Evolutionary conservation across 2,113 vertebrate species (phyloP).

Genomic region (Neogobius melanostomus): DNA sequence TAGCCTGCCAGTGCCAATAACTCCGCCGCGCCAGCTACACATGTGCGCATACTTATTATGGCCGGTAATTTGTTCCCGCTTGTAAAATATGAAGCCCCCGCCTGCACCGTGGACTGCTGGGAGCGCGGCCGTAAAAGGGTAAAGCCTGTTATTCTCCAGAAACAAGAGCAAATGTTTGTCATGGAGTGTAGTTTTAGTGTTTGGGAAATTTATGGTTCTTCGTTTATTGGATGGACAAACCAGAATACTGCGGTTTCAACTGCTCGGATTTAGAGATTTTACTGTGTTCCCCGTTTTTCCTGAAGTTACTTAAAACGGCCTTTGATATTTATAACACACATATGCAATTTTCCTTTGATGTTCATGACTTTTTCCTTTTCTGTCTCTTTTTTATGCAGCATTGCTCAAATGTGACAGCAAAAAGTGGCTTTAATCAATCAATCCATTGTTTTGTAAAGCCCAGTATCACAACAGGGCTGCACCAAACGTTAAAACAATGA

Average conservation of each 20-base stretch:
- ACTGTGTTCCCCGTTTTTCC: background rate
- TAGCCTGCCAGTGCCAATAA: conserved; percentile 70
- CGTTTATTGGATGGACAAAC: background rate
- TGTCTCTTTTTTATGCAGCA: too few species aligned
- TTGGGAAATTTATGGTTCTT: background rate
- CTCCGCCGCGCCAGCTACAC: conserved; percentile 64
- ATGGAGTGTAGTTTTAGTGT: background rate
- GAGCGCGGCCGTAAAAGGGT: conserved; percentile 53
- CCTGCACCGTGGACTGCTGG: conserved; percentile 59
- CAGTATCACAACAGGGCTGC: too few species aligned
- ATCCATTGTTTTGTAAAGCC: too few species aligned
- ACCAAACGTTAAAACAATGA: too few species aligned
- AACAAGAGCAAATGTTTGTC: conserved; percentile 20
- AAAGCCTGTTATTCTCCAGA: conserved; percentile 43
- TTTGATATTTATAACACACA: background rate
- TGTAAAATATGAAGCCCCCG: conserved; percentile 64
- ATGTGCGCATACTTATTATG: conserved; percentile 72
- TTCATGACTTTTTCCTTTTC: too few species aligned
- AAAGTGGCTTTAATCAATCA: too few species aligned
- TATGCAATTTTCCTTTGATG: background rate
- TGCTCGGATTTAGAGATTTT: background rate
- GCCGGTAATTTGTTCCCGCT: conserved; percentile 67
- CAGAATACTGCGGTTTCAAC: background rate
- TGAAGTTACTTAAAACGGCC: background rate
- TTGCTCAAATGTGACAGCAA: too few species aligned